These are phyloP conservation scores for Nymphalis io DNA, from an alignment of 1,140 invertebrate genomes.

Conservation along the genomic window DNA sequence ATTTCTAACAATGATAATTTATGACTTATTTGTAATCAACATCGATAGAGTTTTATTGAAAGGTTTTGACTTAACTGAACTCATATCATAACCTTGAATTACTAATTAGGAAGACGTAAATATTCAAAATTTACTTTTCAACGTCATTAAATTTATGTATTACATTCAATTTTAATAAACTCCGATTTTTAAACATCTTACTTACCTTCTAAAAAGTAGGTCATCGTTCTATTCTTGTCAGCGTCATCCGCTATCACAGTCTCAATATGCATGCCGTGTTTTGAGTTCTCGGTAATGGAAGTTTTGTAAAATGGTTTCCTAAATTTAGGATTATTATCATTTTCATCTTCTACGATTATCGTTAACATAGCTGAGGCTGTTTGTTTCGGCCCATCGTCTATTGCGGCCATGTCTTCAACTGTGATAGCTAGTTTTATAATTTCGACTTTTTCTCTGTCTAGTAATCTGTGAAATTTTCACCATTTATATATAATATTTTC, in stretches of 20 bases:
- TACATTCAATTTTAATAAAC: not conserved
- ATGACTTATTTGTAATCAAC: no score
- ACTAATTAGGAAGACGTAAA: no score
- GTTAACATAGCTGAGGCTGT: constrained; percentile 87
- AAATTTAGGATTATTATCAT: constrained; percentile 95
- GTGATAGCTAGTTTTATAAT: constrained; percentile 87
- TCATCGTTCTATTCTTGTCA: constrained; percentile 93
- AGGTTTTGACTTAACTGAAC: no score
- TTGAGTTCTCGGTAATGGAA: constrained; percentile 93
- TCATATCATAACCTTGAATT: no score
- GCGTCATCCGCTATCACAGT: constrained; percentile 92
- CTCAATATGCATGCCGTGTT: constrained; percentile 90
- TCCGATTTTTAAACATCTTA: not conserved
- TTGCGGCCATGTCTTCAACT: constrained; percentile 92
- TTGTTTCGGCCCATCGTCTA: constrained; percentile 85
- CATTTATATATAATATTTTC: no score
- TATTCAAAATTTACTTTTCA: no score
- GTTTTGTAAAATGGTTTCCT: constrained; percentile 88
- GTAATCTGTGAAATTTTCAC: constrained; percentile 55
- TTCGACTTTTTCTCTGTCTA: constrained; percentile 93
- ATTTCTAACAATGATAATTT: no score
- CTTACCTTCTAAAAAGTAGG: constrained; percentile 88
- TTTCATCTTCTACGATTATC: constrained; percentile 91
- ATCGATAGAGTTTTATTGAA: no score
- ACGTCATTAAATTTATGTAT: no score